Evolutionary conservation across 2,888 invertebrate species (phyloP).

Genomic region (Masnerella sp.): DNA sequence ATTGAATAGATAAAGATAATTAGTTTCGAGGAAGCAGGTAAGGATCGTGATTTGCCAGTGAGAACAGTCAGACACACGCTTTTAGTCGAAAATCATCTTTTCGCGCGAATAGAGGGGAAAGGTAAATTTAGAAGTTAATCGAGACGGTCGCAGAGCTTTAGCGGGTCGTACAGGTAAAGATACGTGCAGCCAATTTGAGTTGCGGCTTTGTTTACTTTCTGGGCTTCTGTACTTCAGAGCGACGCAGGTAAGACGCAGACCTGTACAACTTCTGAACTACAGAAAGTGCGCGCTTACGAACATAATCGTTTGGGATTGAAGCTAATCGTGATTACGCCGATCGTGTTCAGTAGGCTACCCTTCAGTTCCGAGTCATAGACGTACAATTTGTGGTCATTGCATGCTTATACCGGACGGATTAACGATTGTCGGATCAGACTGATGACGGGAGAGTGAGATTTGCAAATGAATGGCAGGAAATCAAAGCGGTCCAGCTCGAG

Average conservation of each 20-base stretch:
- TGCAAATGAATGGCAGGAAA: conserved; percentile 79
- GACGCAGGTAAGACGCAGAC: conserved; percentile 38
- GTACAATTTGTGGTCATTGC: conserved; percentile 55
- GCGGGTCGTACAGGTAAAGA: conserved; percentile 60
- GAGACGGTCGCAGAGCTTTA: conserved; percentile 53
- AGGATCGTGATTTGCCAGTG: too few species aligned
- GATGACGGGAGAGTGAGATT: conserved; percentile 21
- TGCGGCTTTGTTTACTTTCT: conserved; percentile 37
- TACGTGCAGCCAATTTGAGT: conserved; percentile 37
- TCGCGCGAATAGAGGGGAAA: conserved; percentile 48
- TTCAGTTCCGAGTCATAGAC: conserved; percentile 26
- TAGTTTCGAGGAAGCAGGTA: too few species aligned
- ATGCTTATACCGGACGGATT: conserved; percentile 54
- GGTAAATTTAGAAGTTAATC: conserved; percentile 49
- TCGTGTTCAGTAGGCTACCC: conserved; percentile 39
- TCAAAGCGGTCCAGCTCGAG: conserved; percentile 83
- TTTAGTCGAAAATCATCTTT: conserved; percentile 56
- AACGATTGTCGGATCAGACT: conserved; percentile 13
- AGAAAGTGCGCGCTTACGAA: conserved; percentile 54
- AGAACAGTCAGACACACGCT: conserved; percentile 61
- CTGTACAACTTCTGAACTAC: conserved; percentile 65
- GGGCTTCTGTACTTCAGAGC: conserved; percentile 66
- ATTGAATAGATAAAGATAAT: too few species aligned
- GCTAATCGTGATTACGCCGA: conserved; percentile 25
- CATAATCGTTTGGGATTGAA: conserved; percentile 15